Percentiles rank a stretch among this genome's conserved stretches.
Evolutionary conservation across 2,113 vertebrate species (phyloP).

Genomic region (Nesogale talazaci): DNA sequence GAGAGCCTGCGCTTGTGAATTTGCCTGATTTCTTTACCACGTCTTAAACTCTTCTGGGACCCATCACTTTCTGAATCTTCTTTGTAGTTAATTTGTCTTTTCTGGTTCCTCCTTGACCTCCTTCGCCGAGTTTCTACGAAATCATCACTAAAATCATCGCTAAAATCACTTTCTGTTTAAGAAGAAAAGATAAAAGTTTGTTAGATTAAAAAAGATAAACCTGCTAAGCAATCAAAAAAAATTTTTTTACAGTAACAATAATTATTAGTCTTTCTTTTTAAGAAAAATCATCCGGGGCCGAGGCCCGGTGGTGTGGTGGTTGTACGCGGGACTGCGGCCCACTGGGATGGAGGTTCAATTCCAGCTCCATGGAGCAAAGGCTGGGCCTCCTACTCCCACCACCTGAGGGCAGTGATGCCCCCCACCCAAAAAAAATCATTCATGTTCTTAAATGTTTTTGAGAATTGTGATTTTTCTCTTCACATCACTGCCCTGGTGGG

Average conservation of each 20-base stretch:
- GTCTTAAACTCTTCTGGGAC: slow-evolving; percentile 89
- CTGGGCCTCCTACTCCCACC: too few species aligned
- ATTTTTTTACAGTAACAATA: slow-evolving; percentile 28
- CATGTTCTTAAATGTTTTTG: too few species aligned
- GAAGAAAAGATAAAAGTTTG: not conserved
- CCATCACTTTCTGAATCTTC: slow-evolving; percentile 97
- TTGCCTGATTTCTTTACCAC: slow-evolving; percentile 87
- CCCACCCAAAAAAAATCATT: too few species aligned
- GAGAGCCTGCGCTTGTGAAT: slow-evolving; percentile 91
- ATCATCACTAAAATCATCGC: slow-evolving; percentile 92
- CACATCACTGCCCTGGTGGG: too few species aligned
- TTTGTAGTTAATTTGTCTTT: slow-evolving; percentile 96
- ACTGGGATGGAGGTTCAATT: too few species aligned
- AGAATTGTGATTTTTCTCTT: too few species aligned
- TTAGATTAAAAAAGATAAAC: slow-evolving; percentile 44
- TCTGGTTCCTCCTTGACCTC: slow-evolving; percentile 93
- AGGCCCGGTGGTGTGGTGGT: too few species aligned
- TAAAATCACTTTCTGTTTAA: slow-evolving; percentile 90
- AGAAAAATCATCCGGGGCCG: too few species aligned
- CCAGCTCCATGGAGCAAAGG: too few species aligned
- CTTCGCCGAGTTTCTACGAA: slow-evolving; percentile 92
- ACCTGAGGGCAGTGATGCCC: too few species aligned
- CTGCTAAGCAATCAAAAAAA: slow-evolving; percentile 4
- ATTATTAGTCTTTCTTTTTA: not conserved
- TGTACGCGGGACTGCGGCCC: too few species aligned